Conservation (phyloP, 37 sponge, comb jelly and placozoan species). For the Dysidea cf. avara region DNA sequence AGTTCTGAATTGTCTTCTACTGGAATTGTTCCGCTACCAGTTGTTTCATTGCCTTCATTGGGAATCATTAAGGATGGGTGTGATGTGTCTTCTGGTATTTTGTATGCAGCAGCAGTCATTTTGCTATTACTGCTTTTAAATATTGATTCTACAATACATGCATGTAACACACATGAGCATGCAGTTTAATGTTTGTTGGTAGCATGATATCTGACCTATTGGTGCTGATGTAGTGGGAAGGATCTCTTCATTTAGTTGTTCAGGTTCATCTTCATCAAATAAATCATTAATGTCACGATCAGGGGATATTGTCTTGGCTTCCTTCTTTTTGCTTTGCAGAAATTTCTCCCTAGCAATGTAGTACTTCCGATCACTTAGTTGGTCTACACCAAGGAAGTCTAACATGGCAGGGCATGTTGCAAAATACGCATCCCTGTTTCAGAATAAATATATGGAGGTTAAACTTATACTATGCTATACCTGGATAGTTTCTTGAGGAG, state of each 20-base stretch:
- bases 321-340: slow-evolving; percentile 13
- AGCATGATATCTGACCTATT: too few species aligned
- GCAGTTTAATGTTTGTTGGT: too few species aligned
- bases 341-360: slow-evolving; percentile 27
- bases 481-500: slow-evolving; percentile 43
- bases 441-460: too few species aligned
- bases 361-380: slow-evolving; percentile 47
- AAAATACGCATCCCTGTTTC: too few species aligned
- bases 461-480: slow-evolving; percentile 14
- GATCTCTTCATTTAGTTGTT: not conserved
- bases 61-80: slow-evolving; percentile 9
- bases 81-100: slow-evolving; percentile 36
- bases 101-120: slow-evolving; percentile 20
- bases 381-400: slow-evolving; percentile 52
- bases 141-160: slow-evolving; percentile 19
- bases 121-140: slow-evolving; percentile 11
- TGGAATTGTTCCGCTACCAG: not conserved
- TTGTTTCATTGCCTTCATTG: not conserved
- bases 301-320: not conserved
- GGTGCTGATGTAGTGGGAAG: too few species aligned
- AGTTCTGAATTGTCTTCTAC: slow-evolving; percentile 55
- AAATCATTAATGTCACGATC: not conserved
- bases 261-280: slow-evolving; percentile 1
- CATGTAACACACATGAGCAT: too few species aligned
- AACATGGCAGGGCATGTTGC: too few species aligned